Base-by-base conservation (phyloP, 2,113 vertebrate species). In the Sturnira hondurensis region DNA sequence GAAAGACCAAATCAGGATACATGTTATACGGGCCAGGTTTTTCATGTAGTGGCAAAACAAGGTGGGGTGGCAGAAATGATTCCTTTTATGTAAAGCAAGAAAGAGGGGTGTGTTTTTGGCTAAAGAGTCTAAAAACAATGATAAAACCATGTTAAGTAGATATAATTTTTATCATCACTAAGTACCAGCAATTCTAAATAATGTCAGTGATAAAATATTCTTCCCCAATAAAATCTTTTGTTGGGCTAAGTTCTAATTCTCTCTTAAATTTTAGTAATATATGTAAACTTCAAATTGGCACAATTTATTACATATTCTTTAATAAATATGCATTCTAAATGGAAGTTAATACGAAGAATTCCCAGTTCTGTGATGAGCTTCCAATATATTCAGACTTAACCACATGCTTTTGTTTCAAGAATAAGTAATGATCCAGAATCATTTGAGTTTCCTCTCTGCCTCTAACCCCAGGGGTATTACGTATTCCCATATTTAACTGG, bases 281-380 rank as follows among this genome's bases (percentile, higher is more conserved):
- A 41, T 13, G 2, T 56, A 92, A 70, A 31, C 84, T 91, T 94
- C 56, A 96, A 70, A 94, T 82, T 56, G 81, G 38, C 58, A 61
- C 38, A 67, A 73, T 97, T 95, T 80, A n/a, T 80, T 74, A 24
- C 20, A 67, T 63, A 81, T 16, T 14, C 24, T 89, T 95, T 92
- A 52, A 50, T 70, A 45, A 73, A 65, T 47, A 82, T 91, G 26
- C 50, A 77, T 81, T 76, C 13, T 41, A 16, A 14, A n/a, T 68
- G 36, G 36, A 80, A 43, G 28, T 52, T 76, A 67, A 54, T 68
- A 56, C 12, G 41, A 68, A 89, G 58, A 92, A 71, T 71, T 82
- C 58, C 43, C 8, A 26, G 73, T 70, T 78, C 50, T 3, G 41
- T 8, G 24, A 20, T 73, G 31, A 22, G 54, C 7, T 73, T 13